Conservation (phyloP, 1,140 invertebrate genomes). For the fruit fly (Drosophila melanogaster) region Release_6_plus_ISO1_MT NC_004354.4:1193001-1193500, state of each 20-base stretch:
- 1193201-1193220: conserved; percentile 30
- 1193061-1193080: conserved; percentile 17
- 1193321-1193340: conserved; percentile 76
- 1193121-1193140: conserved; percentile 19
- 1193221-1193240: conserved; percentile 23
- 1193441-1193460: neutral
- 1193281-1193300: conserved; percentile 9
- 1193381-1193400: conserved; percentile 4
- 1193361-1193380: conserved; percentile 32
- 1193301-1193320: conserved; percentile 28
- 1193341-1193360: conserved; percentile 57
- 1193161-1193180: conserved; percentile 71
- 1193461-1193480: neutral
- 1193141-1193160: conserved; percentile 58
- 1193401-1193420: conserved; percentile 12
- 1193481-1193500: neutral
- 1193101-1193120: conserved; percentile 43
- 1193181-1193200: conserved; percentile 28
- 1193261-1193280: conserved; percentile 68
- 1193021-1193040: conserved; percentile 31
- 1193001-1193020: conserved; percentile 27
- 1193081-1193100: conserved; percentile 52
- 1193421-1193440: neutral
- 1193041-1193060: conserved; percentile 59
- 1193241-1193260: conserved; percentile 79